These are phyloP conservation scores for Nyctalus aviator DNA, from an alignment of 2,797 vertebrate species.

Conservation along the genomic window DNA sequence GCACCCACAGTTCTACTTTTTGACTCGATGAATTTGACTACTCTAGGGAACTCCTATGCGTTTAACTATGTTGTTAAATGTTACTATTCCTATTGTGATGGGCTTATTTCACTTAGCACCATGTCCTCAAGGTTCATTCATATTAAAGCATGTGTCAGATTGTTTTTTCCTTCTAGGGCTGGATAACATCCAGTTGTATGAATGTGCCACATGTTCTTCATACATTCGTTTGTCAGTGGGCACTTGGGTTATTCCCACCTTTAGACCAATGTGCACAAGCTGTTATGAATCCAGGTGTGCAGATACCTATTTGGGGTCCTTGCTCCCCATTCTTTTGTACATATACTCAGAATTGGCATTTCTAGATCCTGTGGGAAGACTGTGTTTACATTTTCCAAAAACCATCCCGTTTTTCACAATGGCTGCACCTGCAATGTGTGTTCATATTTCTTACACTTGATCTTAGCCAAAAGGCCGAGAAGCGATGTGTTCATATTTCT, in stretches of 20 bases:
- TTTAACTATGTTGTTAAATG: too few species aligned
- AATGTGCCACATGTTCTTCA: not conserved
- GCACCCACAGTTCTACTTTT: not conserved
- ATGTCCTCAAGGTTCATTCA: not conserved
- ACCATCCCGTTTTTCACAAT: not conserved
- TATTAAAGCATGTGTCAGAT: too few species aligned
- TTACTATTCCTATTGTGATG: not conserved
- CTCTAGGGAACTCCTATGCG: not conserved
- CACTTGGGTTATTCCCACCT: not conserved
- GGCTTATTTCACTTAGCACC: not conserved
- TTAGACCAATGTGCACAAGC: not conserved
- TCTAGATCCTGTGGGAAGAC: not conserved
- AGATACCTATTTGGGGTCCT: too few species aligned
- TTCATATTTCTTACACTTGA: not conserved
- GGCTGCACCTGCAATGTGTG: not conserved
- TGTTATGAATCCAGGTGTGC: not conserved
- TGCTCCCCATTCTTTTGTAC: not conserved
- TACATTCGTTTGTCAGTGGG: not conserved
- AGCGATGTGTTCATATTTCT: not conserved
- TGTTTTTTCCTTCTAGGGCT: not conserved
- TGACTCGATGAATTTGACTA: not conserved
- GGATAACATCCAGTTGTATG: not conserved
- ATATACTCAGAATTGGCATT: too few species aligned
- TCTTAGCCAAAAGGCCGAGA: too few species aligned
- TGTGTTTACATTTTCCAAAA: not conserved